These are phyloP conservation scores for Thysanoteuthis rhombus DNA, from an alignment of 2,888 invertebrate genomes.

Conservation along the genomic window DNA sequence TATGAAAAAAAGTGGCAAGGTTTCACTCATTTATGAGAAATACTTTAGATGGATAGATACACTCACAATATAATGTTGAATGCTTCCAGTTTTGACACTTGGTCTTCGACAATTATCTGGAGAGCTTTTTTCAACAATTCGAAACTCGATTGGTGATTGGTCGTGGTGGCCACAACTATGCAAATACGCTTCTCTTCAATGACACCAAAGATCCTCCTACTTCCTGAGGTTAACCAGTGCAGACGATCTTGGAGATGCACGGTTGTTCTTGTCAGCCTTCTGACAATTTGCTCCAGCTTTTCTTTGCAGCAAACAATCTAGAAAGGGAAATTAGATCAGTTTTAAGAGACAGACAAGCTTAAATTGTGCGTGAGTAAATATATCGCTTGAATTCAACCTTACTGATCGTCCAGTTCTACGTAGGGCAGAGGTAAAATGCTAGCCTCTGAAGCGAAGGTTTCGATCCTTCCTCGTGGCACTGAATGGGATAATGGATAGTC, in stretches of 20 bases:
- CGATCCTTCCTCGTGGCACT: too few species aligned
- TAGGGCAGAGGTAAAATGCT: too few species aligned
- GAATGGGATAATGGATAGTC: too few species aligned
- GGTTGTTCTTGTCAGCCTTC: conserved; percentile 58
- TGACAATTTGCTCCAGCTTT: conserved; percentile 58
- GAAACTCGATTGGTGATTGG: conserved; percentile 63
- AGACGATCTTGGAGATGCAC: conserved; percentile 62
- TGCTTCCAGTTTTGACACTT: conserved; percentile 61
- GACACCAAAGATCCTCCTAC: conserved; percentile 66
- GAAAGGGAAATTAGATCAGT: not conserved
- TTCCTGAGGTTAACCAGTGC: conserved; percentile 67
- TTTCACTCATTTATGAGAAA: too few species aligned
- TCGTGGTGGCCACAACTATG: conserved; percentile 46
- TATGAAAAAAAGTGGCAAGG: too few species aligned
- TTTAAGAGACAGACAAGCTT: too few species aligned
- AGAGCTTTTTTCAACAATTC: conserved; percentile 63
- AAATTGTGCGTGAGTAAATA: too few species aligned
- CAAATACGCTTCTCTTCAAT: conserved; percentile 63
- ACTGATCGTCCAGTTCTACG: too few species aligned
- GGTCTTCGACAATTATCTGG: conserved; percentile 63
- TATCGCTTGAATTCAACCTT: too few species aligned
- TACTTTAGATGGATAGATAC: not conserved
- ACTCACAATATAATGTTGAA: conserved; percentile 66
- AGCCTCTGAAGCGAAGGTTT: too few species aligned
- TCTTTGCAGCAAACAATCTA: conserved; percentile 62